Percentiles rank a stretch among this genome's conserved stretches.
Evolutionary conservation across 2,113 vertebrate genomes (phyloP).

Genomic region (Cromileptes altivelis): DNA sequence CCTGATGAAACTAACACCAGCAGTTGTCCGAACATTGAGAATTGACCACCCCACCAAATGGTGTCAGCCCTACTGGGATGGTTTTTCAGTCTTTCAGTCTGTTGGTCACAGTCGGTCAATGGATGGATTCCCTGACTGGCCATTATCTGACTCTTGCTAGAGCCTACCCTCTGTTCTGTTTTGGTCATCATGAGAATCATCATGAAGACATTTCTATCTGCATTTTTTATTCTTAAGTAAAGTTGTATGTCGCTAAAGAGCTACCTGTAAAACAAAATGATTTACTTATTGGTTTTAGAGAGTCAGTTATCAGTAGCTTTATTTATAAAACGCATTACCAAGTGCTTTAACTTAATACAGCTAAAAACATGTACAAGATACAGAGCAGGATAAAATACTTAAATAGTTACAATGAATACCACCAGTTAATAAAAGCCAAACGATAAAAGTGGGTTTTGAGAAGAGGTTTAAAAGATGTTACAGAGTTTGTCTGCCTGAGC

Average conservation of each 20-base stretch:
- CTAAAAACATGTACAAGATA: too few relatives aligned
- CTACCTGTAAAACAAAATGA: background rate
- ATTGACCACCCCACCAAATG: too few relatives aligned
- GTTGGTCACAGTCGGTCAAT: background rate
- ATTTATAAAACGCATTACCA: too few relatives aligned
- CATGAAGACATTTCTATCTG: background rate
- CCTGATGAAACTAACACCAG: too few relatives aligned
- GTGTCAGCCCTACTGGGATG: background rate
- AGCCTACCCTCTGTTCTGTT: conserved; percentile 2
- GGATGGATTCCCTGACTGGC: background rate
- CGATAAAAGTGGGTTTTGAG: too few relatives aligned
- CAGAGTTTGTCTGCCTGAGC: too few relatives aligned
- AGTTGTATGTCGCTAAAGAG: background rate
- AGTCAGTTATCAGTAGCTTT: background rate
- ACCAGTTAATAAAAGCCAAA: too few relatives aligned
- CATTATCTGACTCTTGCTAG: background rate
- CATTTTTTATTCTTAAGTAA: background rate
- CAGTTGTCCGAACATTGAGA: too few relatives aligned
- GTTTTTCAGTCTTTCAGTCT: background rate
- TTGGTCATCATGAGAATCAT: background rate
- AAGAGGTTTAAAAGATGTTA: too few relatives aligned
- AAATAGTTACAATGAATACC: too few relatives aligned
- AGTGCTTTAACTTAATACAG: too few relatives aligned
- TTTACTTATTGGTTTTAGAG: background rate
- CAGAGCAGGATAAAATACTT: too few relatives aligned